Percentiles rank a stretch among this genome's conserved stretches.
These are phyloP conservation scores for Notodonta ziczac DNA, from an alignment of 2,888 invertebrate genomes.

Conservation along the genomic window DNA sequence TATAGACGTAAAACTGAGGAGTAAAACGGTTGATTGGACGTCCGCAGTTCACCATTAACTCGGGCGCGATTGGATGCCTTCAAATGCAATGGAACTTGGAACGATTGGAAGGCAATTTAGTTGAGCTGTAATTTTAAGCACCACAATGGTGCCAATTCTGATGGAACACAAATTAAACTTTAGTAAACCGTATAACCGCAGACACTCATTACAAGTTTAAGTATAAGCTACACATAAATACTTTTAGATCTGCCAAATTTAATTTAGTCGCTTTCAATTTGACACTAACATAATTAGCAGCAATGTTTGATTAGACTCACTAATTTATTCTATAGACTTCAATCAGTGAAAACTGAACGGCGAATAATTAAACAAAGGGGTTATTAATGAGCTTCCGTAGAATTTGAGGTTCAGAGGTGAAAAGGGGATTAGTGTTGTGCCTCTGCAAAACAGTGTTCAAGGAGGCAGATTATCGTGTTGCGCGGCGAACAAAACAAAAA, in stretches of 20 bases:
- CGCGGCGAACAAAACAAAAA: slow-evolving; percentile 23
- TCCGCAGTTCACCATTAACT: slow-evolving; percentile 21
- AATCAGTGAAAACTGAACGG: background rate
- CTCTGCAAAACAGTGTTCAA: slow-evolving; percentile 5
- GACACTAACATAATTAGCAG: no score
- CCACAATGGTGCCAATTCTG: no score
- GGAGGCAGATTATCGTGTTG: slow-evolving; percentile 17
- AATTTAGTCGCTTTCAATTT: no score
- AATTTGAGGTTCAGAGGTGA: background rate
- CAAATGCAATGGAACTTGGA: slow-evolving; percentile 2
- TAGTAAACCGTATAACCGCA: no score
- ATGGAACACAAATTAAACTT: no score
- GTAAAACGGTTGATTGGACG: slow-evolving; percentile 29
- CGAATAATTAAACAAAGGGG: background rate
- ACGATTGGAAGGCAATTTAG: background rate
- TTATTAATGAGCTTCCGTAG: background rate
- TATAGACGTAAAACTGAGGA: slow-evolving; percentile 14
- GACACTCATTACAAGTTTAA: no score
- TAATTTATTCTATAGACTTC: background rate
- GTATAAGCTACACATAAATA: no score
- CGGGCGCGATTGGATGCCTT: slow-evolving; percentile 11
- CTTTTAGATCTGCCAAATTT: no score
- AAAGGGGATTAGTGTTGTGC: background rate
- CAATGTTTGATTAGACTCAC: background rate
- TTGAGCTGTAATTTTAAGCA: background rate